A percentile compares a stretch with the other conserved stretches of the same genome.
Conservation (phyloP, 2,888 invertebrate genomes). For the Drosophila ustulata region DNA sequence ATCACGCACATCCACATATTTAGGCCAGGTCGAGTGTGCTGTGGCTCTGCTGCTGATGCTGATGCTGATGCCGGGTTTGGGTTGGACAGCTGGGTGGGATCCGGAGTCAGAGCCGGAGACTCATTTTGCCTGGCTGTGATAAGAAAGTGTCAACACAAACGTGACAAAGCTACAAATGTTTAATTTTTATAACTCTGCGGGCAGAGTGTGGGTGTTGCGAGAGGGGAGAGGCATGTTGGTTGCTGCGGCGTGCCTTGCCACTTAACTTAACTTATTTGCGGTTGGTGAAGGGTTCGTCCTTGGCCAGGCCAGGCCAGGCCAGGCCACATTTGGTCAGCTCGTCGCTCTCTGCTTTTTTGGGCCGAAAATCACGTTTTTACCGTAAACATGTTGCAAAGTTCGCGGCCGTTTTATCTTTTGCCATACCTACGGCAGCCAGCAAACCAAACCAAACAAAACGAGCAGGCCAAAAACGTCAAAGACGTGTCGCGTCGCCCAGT, state of each 20-base stretch:
- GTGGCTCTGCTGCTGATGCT: background rate
- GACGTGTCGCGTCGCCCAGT: conserved; percentile 59
- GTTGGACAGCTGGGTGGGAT: conserved; percentile 19
- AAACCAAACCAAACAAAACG: conserved; percentile 47
- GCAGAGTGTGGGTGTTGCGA: conserved; percentile 4
- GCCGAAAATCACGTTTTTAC: conserved; percentile 78
- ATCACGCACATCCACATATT: conserved; percentile 77
- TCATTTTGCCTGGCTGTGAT: conserved; percentile 68
- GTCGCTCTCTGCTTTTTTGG: conserved; percentile 58
- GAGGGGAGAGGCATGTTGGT: conserved; percentile 14
- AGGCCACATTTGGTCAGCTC: conserved; percentile 73
- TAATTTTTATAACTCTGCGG: conserved; percentile 74
- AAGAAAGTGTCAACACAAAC: conserved; percentile 81
- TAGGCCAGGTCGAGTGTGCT: conserved; percentile 62
- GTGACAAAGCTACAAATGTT: conserved; percentile 81
- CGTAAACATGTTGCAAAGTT: conserved; percentile 81
- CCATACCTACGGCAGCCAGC: conserved; percentile 52
- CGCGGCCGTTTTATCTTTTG: conserved; percentile 74
- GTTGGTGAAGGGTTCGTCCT: conserved; percentile 69
- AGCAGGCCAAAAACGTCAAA: conserved; percentile 70
- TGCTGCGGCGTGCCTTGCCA: conserved; percentile 46
- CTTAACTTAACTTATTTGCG: conserved; percentile 76
- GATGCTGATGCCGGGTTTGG: background rate
- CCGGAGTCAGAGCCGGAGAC: conserved; percentile 38
- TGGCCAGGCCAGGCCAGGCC: conserved; percentile 64